Evolutionary conservation across 1,140 invertebrate genomes (phyloP).

Genomic region (Pseudomyrmex flavicornis): DNA sequence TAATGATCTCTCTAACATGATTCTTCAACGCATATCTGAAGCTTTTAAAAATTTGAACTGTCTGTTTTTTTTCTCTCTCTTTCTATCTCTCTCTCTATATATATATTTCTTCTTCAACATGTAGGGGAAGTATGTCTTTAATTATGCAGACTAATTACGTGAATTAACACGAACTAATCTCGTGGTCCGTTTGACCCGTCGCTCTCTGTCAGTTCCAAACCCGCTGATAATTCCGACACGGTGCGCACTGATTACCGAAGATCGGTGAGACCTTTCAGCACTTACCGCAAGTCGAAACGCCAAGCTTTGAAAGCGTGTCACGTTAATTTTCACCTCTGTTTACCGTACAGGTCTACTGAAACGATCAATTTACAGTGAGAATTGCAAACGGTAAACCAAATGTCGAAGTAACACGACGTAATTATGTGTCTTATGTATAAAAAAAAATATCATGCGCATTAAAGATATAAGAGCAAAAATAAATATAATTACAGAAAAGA

Average conservation of each 20-base stretch:
- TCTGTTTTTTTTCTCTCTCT: not conserved
- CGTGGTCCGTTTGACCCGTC: conserved; percentile 69
- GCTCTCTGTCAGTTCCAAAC: conserved; percentile 43
- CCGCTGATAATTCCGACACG: conserved; percentile 66
- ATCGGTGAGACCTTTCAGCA: conserved; percentile 66
- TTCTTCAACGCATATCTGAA: conserved; percentile 5
- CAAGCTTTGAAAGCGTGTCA: conserved; percentile 64
- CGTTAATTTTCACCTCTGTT: conserved; percentile 64
- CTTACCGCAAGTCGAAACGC: conserved; percentile 63
- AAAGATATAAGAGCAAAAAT: not conserved
- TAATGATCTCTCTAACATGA: not conserved
- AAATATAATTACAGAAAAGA: not conserved
- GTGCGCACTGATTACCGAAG: conserved; percentile 71
- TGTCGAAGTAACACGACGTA: not conserved
- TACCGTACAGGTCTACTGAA: not conserved
- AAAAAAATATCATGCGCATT: not conserved
- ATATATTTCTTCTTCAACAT: conserved; percentile 12
- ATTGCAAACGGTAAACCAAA: not conserved
- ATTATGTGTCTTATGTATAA: not conserved
- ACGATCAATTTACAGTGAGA: not conserved
- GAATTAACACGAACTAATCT: conserved; percentile 79
- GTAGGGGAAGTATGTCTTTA: conserved; percentile 72
- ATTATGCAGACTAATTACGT: conserved; percentile 77
- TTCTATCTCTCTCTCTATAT: not conserved
- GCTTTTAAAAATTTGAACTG: not conserved